phyloP scores from a whole-genome alignment of 2,888 invertebrate genomes.

The Thereva unica region DNA sequence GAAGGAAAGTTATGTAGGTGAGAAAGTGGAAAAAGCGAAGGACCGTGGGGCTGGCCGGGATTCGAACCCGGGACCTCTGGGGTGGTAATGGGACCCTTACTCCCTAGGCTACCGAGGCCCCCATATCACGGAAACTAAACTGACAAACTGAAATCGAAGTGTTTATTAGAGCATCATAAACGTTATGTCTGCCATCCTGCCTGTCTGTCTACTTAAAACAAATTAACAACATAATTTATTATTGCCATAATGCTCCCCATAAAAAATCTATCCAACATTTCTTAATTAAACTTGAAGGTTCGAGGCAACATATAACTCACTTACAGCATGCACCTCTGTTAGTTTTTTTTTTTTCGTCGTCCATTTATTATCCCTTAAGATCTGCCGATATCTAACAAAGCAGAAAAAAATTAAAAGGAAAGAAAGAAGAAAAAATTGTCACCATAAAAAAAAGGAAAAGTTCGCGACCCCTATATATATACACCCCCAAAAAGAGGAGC shows the following conservation, averaged over 20 bases:
- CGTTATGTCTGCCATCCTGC: too few species aligned
- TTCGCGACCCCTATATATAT: conserved; percentile 33
- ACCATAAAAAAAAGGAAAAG: conserved; percentile 22
- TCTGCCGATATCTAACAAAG: conserved; percentile 15
- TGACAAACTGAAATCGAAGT: too few species aligned
- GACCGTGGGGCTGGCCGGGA: too few species aligned
- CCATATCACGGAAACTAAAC: too few species aligned
- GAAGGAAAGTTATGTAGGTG: too few species aligned
- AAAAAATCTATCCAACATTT: conserved; percentile 8
- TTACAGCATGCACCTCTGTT: conserved; percentile 7
- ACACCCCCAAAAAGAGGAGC: neutral
- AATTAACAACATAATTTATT: too few species aligned
- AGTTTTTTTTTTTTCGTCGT: conserved; percentile 9
- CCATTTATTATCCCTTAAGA: conserved; percentile 16
- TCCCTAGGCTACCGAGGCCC: too few species aligned
- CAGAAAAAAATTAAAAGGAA: neutral
- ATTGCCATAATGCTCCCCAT: neutral
- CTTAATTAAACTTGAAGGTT: conserved; percentile 28
- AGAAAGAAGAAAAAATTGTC: conserved; percentile 24
- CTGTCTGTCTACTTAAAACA: too few species aligned
- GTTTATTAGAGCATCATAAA: too few species aligned
- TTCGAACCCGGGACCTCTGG: too few species aligned
- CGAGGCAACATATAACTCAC: conserved; percentile 16
- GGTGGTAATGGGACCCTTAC: too few species aligned
- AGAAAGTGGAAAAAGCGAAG: too few species aligned